phyloP scores from a whole-genome alignment of 2,888 invertebrate species.

The Chymomyza amoena region DNA sequence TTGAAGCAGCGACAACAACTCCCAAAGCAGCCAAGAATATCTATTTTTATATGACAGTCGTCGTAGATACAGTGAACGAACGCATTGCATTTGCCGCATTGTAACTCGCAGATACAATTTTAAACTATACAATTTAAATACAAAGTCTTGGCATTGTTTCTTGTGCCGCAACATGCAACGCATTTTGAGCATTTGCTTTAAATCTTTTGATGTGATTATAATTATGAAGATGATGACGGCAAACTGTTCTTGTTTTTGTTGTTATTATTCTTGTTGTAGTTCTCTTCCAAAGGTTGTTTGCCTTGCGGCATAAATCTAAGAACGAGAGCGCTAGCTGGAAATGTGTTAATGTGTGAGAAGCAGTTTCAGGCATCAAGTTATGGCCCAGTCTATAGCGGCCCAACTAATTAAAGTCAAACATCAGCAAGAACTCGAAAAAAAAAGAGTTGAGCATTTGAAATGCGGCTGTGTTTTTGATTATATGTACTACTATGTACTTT shows the following conservation, averaged over 20 bases:
- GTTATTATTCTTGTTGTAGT: slow-evolving; percentile 19
- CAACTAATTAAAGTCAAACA: slow-evolving; percentile 60
- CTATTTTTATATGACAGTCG: slow-evolving; percentile 45
- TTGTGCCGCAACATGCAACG: neutral
- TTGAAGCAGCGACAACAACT: slow-evolving; percentile 40
- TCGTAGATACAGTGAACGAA: slow-evolving; percentile 32
- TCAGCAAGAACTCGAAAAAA: slow-evolving; percentile 9
- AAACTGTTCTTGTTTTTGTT: slow-evolving; percentile 16
- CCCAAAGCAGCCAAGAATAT: slow-evolving; percentile 35
- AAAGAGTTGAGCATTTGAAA: slow-evolving; percentile 16
- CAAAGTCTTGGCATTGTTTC: slow-evolving; percentile 67
- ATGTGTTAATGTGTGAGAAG: slow-evolving; percentile 72
- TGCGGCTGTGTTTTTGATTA: slow-evolving; percentile 21
- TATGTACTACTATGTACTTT: neutral
- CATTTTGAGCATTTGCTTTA: slow-evolving; percentile 49
- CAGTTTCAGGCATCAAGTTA: slow-evolving; percentile 35
- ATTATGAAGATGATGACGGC: slow-evolving; percentile 30
- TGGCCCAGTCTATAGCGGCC: slow-evolving; percentile 55
- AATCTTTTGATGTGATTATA: slow-evolving; percentile 61
- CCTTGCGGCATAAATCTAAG: slow-evolving; percentile 36
- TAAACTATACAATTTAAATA: slow-evolving; percentile 67
- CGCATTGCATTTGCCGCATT: slow-evolving; percentile 25
- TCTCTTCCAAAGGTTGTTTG: slow-evolving; percentile 18
- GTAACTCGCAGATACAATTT: slow-evolving; percentile 43
- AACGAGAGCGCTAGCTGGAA: slow-evolving; percentile 25